phyloP scores from a whole-genome alignment of 2,888 invertebrate genomes.

The Ypsolopha sequella region DNA sequence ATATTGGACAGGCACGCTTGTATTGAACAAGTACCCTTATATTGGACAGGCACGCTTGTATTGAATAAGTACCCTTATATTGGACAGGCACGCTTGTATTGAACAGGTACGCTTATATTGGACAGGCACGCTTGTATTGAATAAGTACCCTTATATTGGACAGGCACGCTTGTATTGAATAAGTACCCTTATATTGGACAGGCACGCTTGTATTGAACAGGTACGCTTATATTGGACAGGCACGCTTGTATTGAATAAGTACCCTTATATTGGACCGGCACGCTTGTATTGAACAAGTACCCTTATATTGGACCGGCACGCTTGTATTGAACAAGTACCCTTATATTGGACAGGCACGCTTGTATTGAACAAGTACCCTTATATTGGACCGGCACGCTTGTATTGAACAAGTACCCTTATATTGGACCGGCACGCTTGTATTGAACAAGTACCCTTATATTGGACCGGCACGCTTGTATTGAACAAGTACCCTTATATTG shows the following conservation, averaged over 20 bases:
- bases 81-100: slow-evolving; percentile 97
- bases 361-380: no score
- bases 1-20: slow-evolving; percentile 98
- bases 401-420: slow-evolving; percentile 97
- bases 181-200: slow-evolving; percentile 98
- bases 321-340: slow-evolving; percentile 97
- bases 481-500: slow-evolving; percentile 98
- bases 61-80: slow-evolving; percentile 99
- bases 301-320: no score
- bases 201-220: slow-evolving; percentile 98
- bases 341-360: slow-evolving; percentile 99
- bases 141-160: slow-evolving; percentile 97
- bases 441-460: no score
- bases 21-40: slow-evolving; percentile 97
- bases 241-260: slow-evolving; percentile 98
- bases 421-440: slow-evolving; percentile 98
- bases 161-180: slow-evolving; percentile 98
- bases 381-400: slow-evolving; percentile 98
- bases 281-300: no score
- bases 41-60: slow-evolving; percentile 98
- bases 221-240: slow-evolving; percentile 98
- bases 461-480: slow-evolving; percentile 97
- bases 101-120: slow-evolving; percentile 98
- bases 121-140: slow-evolving; percentile 98
- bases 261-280: slow-evolving; percentile 97